Evolutionary conservation across 2,113 vertebrate species (phyloP).

Genomic region (Butorides virescens): DNA sequence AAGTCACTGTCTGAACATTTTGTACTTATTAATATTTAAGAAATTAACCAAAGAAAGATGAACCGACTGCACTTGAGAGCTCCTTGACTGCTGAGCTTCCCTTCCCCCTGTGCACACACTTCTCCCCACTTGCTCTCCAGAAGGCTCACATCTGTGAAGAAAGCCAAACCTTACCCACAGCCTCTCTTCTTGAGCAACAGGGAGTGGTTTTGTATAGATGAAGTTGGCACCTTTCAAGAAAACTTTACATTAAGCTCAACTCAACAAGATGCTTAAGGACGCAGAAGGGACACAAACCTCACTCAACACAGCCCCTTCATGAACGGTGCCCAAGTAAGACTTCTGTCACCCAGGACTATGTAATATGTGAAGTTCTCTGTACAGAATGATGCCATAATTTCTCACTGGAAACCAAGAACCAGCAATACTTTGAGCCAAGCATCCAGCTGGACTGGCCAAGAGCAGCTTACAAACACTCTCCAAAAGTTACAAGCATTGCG

Average conservation of each 20-base stretch:
- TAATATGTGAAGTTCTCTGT: not conserved
- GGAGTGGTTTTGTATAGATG: not conserved
- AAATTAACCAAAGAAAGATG: slow-evolving; percentile 10
- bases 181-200: not conserved
- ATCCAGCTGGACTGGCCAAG: not conserved
- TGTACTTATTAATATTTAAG: slow-evolving; percentile 62
- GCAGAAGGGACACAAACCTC: not conserved
- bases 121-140: not conserved
- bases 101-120: not conserved
- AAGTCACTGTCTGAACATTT: slow-evolving; percentile 29
- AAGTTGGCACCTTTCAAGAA: not conserved
- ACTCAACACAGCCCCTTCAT: accelerated
- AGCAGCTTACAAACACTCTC: not conserved
- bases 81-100: not conserved
- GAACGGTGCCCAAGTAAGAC: accelerated
- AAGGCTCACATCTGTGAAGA: not conserved
- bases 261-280: not conserved
- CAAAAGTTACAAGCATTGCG: not conserved
- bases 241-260: not conserved
- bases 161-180: not conserved
- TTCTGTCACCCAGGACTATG: accelerated
- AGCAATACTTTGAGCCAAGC: not conserved
- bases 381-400: not conserved
- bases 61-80: not conserved
- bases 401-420: not conserved